Percentiles rank a stretch among this genome's conserved stretches.
phyloP scores from a whole-genome alignment of 2,113 vertebrate species.

The Daubentonia madagascariensis region DNA sequence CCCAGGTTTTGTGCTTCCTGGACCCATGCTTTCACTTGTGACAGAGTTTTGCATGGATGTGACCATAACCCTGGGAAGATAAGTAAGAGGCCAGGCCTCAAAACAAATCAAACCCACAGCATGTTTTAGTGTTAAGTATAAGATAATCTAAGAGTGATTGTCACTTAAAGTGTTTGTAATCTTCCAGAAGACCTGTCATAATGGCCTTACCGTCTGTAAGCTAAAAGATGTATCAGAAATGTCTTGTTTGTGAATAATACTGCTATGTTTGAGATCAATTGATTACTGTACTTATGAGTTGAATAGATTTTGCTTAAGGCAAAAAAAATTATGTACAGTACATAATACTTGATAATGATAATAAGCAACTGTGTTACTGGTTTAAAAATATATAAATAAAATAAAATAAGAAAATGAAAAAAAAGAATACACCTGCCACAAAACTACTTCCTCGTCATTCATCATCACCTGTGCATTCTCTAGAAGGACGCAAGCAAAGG shows the following conservation, averaged over 20 bases:
- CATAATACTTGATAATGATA: too few species aligned
- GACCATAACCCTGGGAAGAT: neutral
- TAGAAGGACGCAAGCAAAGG: neutral
- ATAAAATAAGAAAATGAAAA: neutral
- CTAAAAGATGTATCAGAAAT: neutral
- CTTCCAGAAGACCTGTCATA: neutral
- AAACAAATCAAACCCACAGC: neutral
- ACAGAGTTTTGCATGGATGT: neutral
- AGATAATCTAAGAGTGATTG: neutral
- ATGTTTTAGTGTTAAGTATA: neutral
- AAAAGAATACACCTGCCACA: neutral
- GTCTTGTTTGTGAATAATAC: neutral
- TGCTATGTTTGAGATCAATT: neutral
- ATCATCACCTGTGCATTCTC: neutral
- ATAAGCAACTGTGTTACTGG: too few species aligned
- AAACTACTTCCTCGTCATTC: neutral
- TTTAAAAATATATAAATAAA: too few species aligned
- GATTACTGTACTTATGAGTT: neutral
- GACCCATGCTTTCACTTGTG: neutral
- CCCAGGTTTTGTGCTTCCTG: neutral
- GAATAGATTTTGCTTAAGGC: neutral
- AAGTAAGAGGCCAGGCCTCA: neutral
- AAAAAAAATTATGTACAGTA: too few species aligned
- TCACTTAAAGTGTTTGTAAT: neutral
- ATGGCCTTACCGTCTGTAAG: neutral